These are phyloP conservation scores for Spizaetus ornatus DNA, from an alignment of 2,113 vertebrate species.

Conservation along the genomic window DNA sequence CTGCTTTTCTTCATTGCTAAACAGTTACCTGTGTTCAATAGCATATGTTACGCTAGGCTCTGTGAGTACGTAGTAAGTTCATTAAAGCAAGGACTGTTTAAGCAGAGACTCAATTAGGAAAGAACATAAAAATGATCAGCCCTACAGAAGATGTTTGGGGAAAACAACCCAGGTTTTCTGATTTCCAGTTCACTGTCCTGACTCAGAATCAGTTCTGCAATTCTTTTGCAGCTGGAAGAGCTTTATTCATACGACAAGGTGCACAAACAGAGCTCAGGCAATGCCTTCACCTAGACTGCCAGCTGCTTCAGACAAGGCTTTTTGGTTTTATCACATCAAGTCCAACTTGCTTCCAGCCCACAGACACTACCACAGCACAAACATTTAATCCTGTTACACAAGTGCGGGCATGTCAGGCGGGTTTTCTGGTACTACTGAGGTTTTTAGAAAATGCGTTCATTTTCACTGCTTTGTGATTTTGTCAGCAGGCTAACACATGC, in stretches of 20 bases:
- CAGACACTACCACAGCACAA: neutral
- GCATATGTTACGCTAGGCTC: neutral
- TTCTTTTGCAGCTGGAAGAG: neutral
- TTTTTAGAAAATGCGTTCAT: neutral
- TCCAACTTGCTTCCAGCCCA: neutral
- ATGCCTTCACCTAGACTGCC: neutral
- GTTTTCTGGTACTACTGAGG: neutral
- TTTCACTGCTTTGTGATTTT: neutral
- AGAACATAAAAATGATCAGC: neutral
- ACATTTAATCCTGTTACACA: neutral
- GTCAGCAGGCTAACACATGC: neutral
- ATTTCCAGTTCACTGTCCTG: neutral
- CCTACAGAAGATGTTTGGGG: neutral
- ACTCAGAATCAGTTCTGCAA: neutral
- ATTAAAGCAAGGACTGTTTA: neutral
- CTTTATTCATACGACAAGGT: neutral
- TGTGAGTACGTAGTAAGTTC: fast-evolving
- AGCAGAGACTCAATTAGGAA: neutral
- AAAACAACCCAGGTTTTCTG: neutral
- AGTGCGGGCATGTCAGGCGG: fast-evolving
- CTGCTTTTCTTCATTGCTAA: neutral
- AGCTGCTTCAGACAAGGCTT: neutral
- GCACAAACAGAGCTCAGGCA: neutral
- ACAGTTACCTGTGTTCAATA: neutral
- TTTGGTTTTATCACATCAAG: neutral